These are phyloP conservation scores for Schizopygopsis pylzovi DNA, from an alignment of 2,797 vertebrate species.

Conservation along the genomic window DNA sequence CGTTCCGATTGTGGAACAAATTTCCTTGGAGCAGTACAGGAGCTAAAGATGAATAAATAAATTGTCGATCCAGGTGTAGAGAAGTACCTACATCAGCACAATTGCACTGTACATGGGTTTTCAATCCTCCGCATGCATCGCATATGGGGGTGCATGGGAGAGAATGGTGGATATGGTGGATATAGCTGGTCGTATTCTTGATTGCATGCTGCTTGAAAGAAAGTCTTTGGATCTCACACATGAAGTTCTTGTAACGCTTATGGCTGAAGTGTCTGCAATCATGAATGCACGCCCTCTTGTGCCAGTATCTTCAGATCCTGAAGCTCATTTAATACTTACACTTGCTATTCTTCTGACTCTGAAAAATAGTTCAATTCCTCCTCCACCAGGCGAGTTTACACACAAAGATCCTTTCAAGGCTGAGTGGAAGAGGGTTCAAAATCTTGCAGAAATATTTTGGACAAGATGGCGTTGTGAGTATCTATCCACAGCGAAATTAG, in stretches of 20 bases:
- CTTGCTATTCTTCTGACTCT: neutral
- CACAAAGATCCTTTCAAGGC: neutral
- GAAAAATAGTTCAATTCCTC: neutral
- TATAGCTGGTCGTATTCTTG: neutral
- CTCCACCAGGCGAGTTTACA: neutral
- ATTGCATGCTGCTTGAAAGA: conserved; percentile 1
- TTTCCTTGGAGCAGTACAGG: too few species aligned
- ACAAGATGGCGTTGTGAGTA: neutral
- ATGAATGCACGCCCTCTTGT: neutral
- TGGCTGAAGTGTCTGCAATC: neutral
- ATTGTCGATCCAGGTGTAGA: too few species aligned
- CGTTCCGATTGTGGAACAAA: too few species aligned
- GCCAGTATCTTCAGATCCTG: conserved; percentile 3
- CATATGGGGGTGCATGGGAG: too few species aligned
- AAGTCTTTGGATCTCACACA: neutral
- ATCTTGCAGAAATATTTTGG: neutral
- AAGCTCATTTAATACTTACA: neutral
- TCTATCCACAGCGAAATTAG: too few species aligned
- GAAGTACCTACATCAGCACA: too few species aligned
- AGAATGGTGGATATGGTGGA: too few species aligned
- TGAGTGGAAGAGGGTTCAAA: neutral
- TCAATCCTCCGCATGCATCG: too few species aligned
- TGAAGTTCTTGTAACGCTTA: neutral
- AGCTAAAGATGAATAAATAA: too few species aligned
- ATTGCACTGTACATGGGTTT: too few species aligned